Evolutionary conservation across 2,797 vertebrate genomes (phyloP).

Genomic region (Aselliscus stoliczkanus): DNA sequence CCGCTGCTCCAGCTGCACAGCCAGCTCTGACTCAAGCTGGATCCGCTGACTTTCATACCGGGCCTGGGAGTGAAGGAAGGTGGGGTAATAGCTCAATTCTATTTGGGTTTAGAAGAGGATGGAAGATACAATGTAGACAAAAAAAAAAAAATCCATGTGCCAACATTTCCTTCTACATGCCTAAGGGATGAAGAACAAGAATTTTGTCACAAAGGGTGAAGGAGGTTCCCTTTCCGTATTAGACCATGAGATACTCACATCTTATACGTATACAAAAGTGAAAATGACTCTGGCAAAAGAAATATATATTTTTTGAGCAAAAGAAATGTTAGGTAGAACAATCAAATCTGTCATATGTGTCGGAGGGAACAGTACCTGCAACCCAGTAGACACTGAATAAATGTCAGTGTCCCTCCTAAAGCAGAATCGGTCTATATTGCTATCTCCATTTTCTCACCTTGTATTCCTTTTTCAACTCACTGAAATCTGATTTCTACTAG

Average conservation of each 20-base stretch:
- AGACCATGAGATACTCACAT: background rate
- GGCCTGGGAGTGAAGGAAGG: conserved; percentile 69
- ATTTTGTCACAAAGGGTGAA: background rate
- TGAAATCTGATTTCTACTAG: background rate
- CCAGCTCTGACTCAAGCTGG: conserved; percentile 82
- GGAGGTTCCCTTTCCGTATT: background rate
- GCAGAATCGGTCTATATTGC: background rate
- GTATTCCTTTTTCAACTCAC: background rate
- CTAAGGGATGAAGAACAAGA: background rate
- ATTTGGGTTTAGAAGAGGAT: background rate
- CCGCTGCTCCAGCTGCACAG: conserved; percentile 80
- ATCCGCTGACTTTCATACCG: conserved; percentile 82
- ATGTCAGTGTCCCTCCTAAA: background rate
- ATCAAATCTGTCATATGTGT: background rate
- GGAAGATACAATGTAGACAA: background rate
- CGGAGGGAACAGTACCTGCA: background rate
- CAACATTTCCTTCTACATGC: background rate
- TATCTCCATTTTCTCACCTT: background rate
- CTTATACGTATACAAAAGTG: background rate
- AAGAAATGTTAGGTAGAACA: background rate
- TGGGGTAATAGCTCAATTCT: background rate
- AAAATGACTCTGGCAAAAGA: background rate
- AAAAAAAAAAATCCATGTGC: background rate
- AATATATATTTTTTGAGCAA: background rate
- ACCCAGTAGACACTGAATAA: background rate